Percentiles rank a stretch among this genome's conserved stretches.
Conservation (phyloP, 2,797 vertebrate species). For the Australoheros facetus region DNA sequence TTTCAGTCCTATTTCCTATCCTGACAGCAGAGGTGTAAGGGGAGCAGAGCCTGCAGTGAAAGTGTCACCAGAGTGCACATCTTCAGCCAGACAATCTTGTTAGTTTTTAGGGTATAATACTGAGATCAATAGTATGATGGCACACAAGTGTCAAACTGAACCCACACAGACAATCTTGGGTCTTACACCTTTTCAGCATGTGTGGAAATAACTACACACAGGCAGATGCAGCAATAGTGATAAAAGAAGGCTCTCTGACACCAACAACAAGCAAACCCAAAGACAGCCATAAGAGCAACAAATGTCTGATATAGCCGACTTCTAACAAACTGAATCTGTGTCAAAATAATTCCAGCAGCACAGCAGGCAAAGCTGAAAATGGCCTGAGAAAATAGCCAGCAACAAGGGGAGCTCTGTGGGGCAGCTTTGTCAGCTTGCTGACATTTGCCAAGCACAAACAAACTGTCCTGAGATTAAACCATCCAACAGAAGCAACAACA, state of each 20-base stretch:
- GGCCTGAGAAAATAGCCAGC: slow-evolving; percentile 15
- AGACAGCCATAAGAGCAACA: background rate
- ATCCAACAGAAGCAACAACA: slow-evolving; percentile 9
- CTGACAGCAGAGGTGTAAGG: background rate
- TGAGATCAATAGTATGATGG: background rate
- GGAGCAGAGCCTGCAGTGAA: background rate
- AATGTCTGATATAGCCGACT: background rate
- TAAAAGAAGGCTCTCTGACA: background rate
- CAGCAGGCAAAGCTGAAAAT: slow-evolving; percentile 17
- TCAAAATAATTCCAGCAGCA: slow-evolving; percentile 1
- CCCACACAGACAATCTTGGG: background rate
- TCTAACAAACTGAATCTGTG: slow-evolving; percentile 17
- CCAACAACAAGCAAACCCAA: background rate
- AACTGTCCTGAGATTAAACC: slow-evolving; percentile 30
- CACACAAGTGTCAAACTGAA: background rate
- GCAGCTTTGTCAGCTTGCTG: slow-evolving; percentile 40
- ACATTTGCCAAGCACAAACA: slow-evolving; percentile 58
- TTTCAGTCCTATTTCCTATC: background rate
- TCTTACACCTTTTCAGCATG: background rate
- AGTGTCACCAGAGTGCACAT: background rate
- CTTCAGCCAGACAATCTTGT: background rate
- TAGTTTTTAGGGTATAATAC: background rate
- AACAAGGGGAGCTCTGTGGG: slow-evolving; percentile 17
- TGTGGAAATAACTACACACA: background rate
- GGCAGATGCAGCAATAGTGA: background rate